Percentiles rank a stretch among this genome's conserved stretches.
phyloP scores from a whole-genome alignment of 2,797 vertebrate species.

The Sus cebifrons region DNA sequence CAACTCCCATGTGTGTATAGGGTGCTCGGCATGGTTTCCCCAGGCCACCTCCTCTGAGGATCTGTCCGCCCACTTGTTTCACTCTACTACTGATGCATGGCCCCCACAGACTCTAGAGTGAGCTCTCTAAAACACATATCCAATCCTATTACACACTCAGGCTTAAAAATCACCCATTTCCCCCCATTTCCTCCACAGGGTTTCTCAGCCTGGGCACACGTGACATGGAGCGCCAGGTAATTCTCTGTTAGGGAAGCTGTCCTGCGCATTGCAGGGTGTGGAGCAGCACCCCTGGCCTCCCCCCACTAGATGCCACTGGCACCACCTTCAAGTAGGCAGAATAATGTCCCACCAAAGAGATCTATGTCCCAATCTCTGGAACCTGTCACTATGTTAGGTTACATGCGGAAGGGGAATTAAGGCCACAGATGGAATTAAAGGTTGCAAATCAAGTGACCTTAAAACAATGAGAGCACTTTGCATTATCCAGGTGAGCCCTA shows the following conservation, averaged over 20 bases:
- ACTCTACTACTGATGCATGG: background rate
- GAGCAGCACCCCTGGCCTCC: background rate
- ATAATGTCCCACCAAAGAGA: background rate
- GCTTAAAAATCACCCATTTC: slow-evolving; percentile 8
- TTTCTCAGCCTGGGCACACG: background rate
- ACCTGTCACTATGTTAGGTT: background rate
- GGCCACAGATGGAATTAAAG: slow-evolving; percentile 34
- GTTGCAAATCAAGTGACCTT: slow-evolving; percentile 21
- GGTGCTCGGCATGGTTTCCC: background rate
- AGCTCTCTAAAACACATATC: background rate
- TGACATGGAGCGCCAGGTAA: background rate
- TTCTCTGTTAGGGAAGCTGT: background rate
- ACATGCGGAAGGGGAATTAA: background rate
- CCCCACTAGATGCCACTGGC: background rate
- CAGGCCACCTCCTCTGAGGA: background rate
- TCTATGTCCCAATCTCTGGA: background rate
- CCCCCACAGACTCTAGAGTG: background rate
- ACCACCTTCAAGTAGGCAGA: background rate
- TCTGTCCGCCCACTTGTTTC: background rate
- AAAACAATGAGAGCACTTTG: slow-evolving; percentile 40
- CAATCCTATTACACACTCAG: background rate
- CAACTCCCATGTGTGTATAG: slow-evolving; percentile 7
- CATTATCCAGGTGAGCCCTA: slow-evolving; percentile 30
- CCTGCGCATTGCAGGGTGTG: background rate
- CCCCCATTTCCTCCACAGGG: background rate